Base-by-base conservation (phyloP, 2,888 invertebrate genomes). In the Phalera bucephala region DNA sequence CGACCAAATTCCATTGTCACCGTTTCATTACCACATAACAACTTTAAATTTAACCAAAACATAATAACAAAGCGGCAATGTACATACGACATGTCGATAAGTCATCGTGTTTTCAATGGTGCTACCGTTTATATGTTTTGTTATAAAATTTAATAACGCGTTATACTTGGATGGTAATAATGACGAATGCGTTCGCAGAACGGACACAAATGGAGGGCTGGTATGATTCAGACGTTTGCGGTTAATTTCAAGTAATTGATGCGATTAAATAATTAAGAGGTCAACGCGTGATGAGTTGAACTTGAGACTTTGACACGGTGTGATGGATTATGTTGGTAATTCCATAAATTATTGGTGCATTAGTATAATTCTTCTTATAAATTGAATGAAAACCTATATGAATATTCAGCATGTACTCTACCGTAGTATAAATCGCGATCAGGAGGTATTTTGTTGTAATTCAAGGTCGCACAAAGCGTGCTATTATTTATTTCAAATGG, bases 261-360 rank as follows among this genome's bases (percentile, higher is more conserved):
- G 38, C 36, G 29, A 36, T 45, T 53, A 53, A 47, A 33, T 35
- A 41, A 45, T 56, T 42, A 43, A 58, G 37, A 46, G 58, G 58
- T 57, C 45, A 57, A 57, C 41, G 31, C 19, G 25, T 20, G 26
- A 43, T 40, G 32, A 33, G 33, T 38, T 5, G 19, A 13, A 31
- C 12, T 20, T 30, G 20, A 20, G n/a, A n/a, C n/a, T n/a, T n/a
- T n/a, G n/a, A n/a, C n/a, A n/a, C n/a, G n/a, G n/a, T n/a, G n/a
- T n/a, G n/a, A n/a, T n/a, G n/a, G n/a, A n/a, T n/a, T n/a, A n/a
- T n/a, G n/a, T n/a, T n/a, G n/a, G n/a, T n/a, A n/a, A n/a, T n/a
- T n/a, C n/a, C n/a, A n/a, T n/a, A n/a, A n/a, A n/a, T n/a, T n/a
- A n/a, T n/a, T n/a, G n/a, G n/a, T n/a, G n/a, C n/a, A n/a, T n/a